Base-by-base conservation (phyloP, 2,888 invertebrate species). In the Thereva unica region DNA sequence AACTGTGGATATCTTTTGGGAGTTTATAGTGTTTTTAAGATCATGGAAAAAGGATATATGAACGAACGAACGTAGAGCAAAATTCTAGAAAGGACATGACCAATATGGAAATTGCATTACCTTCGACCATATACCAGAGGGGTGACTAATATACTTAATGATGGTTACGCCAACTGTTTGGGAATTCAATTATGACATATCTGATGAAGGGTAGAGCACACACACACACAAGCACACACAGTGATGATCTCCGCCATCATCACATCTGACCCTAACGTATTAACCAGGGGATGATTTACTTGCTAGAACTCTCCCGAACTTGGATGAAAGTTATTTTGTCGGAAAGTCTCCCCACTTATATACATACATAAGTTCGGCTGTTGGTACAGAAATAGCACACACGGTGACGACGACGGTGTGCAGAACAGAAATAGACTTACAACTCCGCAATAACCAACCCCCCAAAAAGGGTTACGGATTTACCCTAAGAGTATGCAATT, bases 131-230 rank as follows among this genome's bases (percentile, higher is more conserved):
- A 9, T 9, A 64, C 38, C 9, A 40, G 57, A 66, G 64, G 59
- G 64, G 40, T 52, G 42, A 12, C 47, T 41, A 78, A 78, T 80
- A 78, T 78, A 79, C 79, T 79, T 80, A 80, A 80, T 80, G 78
- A 79, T 77, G 79, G 78, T 78, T 80, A 78, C 78, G 77, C 78
- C 79, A 79, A 80, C 78, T 79, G 80, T 79, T 78, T 78, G 76
- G 74, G 79, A 80, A 80, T 80, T 78, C 77, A 80, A 80, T 80
- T 80, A 80, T 77, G 76, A 76, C 77, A 78, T 78, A 79, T 79
- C 79, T 76, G 75, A 40, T 47, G 34, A 12, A 61, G 50, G 23
- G 40, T 12, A 41, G 35, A 42, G 2, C 23, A 23, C 23, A 23
- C 23, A 23, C 23, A 23, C 23, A 23, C 1, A 23, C 23, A 23